phyloP scores from a whole-genome alignment of 2,888 invertebrate species.

The Drepana falcataria region DNA sequence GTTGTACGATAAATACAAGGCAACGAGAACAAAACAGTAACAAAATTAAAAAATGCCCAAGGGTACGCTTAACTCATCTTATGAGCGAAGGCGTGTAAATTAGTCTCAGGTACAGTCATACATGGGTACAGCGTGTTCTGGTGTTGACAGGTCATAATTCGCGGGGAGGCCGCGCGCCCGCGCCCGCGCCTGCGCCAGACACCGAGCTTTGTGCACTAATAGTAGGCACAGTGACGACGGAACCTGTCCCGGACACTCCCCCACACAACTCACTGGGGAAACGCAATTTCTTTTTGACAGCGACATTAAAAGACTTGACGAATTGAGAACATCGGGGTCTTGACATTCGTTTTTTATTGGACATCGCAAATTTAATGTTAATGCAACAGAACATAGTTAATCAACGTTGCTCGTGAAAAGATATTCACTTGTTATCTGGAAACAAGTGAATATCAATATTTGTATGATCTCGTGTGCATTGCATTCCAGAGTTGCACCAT shows the following conservation, averaged over 20 bases:
- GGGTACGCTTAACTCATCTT: background rate
- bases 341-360: slow-evolving; percentile 1
- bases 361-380: background rate
- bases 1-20: background rate
- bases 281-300: slow-evolving; percentile 67
- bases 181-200: slow-evolving; percentile 34
- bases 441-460: too few species aligned
- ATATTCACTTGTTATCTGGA: too few species aligned
- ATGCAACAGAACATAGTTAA: too few species aligned
- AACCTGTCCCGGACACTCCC: slow-evolving; percentile 49
- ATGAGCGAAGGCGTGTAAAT: slow-evolving; percentile 22
- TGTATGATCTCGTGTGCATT: too few species aligned
- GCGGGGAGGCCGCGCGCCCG: slow-evolving; percentile 20
- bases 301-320: slow-evolving; percentile 42
- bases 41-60: slow-evolving; percentile 3
- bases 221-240: slow-evolving; percentile 47
- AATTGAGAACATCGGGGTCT: slow-evolving; percentile 21
- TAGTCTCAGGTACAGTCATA: slow-evolving; percentile 44
- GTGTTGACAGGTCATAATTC: slow-evolving; percentile 67
- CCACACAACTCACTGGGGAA: slow-evolving; percentile 45
- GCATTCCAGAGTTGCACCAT: too few species aligned
- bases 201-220: slow-evolving; percentile 69
- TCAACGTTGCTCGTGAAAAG: too few species aligned
- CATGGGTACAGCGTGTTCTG: slow-evolving; percentile 37
- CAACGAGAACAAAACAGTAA: slow-evolving; percentile 5